phyloP scores from a whole-genome alignment of 2,797 vertebrate species.

The Benthosema pterotum region DNA sequence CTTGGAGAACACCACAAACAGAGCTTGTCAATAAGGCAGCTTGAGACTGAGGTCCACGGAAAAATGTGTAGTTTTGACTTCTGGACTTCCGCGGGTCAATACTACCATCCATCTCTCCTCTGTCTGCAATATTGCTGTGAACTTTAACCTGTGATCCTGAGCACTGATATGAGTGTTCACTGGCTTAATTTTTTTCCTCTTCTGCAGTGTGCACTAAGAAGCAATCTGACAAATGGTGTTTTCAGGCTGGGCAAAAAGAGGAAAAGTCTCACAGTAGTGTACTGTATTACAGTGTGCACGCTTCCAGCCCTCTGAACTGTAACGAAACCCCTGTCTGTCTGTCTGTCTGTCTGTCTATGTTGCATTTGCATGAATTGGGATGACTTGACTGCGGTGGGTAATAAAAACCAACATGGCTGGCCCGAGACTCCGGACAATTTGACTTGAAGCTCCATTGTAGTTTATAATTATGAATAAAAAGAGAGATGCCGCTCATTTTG shows the following conservation, averaged over 20 bases:
- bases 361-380: slow-evolving; percentile 43
- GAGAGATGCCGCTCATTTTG: slow-evolving; percentile 50
- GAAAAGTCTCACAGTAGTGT: background rate
- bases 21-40: background rate
- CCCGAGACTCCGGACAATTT: slow-evolving; percentile 44
- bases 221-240: too few relatives aligned
- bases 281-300: too few relatives aligned
- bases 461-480: slow-evolving; percentile 77
- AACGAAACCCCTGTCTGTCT: slow-evolving; percentile 16
- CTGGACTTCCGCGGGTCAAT: slow-evolving; percentile 37
- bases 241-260: too few relatives aligned
- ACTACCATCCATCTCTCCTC: slow-evolving; percentile 64
- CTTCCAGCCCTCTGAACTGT: slow-evolving; percentile 5
- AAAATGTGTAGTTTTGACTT: slow-evolving; percentile 15
- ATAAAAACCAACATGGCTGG: slow-evolving; percentile 57
- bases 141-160: slow-evolving; percentile 48
- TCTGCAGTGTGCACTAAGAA: too few relatives aligned
- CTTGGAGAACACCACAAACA: background rate
- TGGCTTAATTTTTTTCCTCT: slow-evolving; percentile 30
- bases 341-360: too few relatives aligned
- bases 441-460: slow-evolving; percentile 59
- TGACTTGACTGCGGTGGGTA: slow-evolving; percentile 45
- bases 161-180: slow-evolving; percentile 20
- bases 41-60: too few relatives aligned
- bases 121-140: slow-evolving; percentile 58